Evolutionary conservation across 2,888 invertebrate species (phyloP).

Genomic region (Gibbula magus): DNA sequence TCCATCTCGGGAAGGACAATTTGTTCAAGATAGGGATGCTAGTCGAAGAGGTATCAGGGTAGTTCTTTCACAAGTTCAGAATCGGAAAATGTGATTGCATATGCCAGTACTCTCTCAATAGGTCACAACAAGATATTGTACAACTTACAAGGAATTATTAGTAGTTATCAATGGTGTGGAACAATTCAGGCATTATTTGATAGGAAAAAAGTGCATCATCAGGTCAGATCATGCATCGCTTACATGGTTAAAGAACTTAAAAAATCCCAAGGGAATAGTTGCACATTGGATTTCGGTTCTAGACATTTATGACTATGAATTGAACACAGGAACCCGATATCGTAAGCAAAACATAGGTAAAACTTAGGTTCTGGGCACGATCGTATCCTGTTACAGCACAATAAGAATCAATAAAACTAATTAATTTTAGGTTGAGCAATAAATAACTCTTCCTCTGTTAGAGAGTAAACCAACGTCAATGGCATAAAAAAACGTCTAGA

Average conservation of each 20-base stretch:
- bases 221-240: no score
- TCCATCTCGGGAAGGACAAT: not conserved
- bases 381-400: no score
- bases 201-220: no score
- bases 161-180: not conserved
- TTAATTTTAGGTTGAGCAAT: no score
- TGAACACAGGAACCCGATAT: constrained; percentile 33
- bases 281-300: constrained; percentile 33
- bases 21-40: not conserved
- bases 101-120: not conserved
- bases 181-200: constrained; percentile 28
- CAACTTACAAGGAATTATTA: not conserved
- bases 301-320: constrained; percentile 32
- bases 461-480: no score
- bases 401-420: no score
- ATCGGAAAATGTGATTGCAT: not conserved
- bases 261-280: no score
- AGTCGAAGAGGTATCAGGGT: not conserved
- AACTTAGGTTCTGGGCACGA: no score
- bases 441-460: no score
- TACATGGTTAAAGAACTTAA: no score
- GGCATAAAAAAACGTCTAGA: no score
- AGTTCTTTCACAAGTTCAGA: not conserved
- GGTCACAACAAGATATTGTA: not conserved
- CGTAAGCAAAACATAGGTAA: no score